Conservation (phyloP, 2,888 invertebrate species). For the Hartigia nigra region DNA sequence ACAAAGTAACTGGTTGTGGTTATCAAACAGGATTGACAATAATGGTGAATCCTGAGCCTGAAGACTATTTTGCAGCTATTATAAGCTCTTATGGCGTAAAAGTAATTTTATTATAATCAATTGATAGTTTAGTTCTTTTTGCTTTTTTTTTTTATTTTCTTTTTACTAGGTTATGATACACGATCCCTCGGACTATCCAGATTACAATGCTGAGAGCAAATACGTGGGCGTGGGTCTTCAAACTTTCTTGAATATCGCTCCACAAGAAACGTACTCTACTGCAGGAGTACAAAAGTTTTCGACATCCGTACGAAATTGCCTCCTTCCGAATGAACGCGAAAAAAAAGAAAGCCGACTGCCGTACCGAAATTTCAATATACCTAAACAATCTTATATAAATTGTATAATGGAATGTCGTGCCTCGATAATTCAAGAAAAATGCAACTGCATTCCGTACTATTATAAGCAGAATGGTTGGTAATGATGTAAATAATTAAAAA, state of each 20-base stretch:
- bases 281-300: slow-evolving; percentile 68
- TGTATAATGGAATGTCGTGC: slow-evolving; percentile 73
- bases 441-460: slow-evolving; percentile 74
- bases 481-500: slow-evolving; percentile 20
- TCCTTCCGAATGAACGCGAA: slow-evolving; percentile 70
- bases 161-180: slow-evolving; percentile 57
- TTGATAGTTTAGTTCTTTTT: neutral
- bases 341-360: neutral
- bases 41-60: slow-evolving; percentile 68
- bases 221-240: slow-evolving; percentile 71
- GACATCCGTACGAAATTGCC: slow-evolving; percentile 69
- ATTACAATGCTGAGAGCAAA: slow-evolving; percentile 72
- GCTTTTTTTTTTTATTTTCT: slow-evolving; percentile 3
- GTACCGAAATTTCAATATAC: slow-evolving; percentile 56
- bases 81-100: slow-evolving; percentile 73
- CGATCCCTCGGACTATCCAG: slow-evolving; percentile 74
- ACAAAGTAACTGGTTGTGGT: slow-evolving; percentile 76
- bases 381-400: slow-evolving; percentile 73
- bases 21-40: slow-evolving; percentile 76
- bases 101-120: slow-evolving; percentile 56
- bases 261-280: slow-evolving; percentile 75
- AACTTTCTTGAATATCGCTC: slow-evolving; percentile 73
- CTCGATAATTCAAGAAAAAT: slow-evolving; percentile 64
- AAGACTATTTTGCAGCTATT: slow-evolving; percentile 73
- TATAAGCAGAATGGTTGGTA: slow-evolving; percentile 66